Conservation (phyloP, 2,113 vertebrate genomes). For the Sturnira hondurensis region DNA sequence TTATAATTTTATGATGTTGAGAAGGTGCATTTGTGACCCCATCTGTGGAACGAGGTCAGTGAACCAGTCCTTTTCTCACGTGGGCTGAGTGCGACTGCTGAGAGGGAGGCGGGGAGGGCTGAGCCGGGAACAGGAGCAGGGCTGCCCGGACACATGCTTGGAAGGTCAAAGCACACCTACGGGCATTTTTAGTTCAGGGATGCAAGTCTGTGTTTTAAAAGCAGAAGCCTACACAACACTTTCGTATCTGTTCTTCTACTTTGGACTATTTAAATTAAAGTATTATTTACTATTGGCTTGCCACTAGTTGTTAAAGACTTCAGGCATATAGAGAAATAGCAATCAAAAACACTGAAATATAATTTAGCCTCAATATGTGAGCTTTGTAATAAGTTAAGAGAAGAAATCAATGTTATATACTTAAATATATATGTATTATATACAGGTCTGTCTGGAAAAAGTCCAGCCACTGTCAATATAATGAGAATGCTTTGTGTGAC, state of each 20-base stretch:
- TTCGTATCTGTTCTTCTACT: neutral
- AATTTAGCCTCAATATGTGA: neutral
- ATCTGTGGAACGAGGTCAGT: neutral
- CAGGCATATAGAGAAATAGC: neutral
- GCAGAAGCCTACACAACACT: neutral
- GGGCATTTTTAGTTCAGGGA: neutral
- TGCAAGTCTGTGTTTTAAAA: neutral
- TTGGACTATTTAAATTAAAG: slow-evolving; percentile 1
- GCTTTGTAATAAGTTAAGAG: neutral
- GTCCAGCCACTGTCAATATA: too few relatives aligned
- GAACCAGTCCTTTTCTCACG: neutral
- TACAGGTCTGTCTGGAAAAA: too few relatives aligned
- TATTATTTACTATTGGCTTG: neutral
- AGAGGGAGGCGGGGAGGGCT: neutral
- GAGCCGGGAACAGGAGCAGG: neutral
- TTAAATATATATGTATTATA: neutral
- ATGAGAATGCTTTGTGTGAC: too few relatives aligned
- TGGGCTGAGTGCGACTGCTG: neutral
- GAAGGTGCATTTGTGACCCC: slow-evolving; percentile 1
- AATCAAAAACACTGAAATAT: neutral
- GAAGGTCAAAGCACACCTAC: neutral
- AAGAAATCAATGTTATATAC: neutral
- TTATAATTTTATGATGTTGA: neutral
- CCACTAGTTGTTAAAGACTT: neutral
- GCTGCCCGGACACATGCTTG: neutral